Percentiles rank a stretch among this genome's conserved stretches.
phyloP scores from a whole-genome alignment of 2,888 invertebrate species.

The Caenorhabditis japonica region DNA sequence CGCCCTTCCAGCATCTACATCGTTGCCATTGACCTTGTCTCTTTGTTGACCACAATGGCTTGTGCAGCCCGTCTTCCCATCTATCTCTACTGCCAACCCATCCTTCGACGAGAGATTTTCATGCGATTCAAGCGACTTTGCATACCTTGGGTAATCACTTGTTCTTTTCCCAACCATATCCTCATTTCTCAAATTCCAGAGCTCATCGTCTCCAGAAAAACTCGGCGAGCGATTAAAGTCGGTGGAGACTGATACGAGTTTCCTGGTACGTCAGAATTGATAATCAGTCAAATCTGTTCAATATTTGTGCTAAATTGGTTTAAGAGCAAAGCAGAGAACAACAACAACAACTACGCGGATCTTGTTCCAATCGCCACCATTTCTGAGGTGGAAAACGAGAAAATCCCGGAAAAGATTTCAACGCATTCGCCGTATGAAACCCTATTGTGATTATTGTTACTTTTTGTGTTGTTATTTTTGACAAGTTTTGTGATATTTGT shows the following conservation, averaged over 20 bases:
- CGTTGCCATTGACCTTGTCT: conserved; percentile 71
- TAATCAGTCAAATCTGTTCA: too few species aligned
- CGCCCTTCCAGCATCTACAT: conserved; percentile 65
- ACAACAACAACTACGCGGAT: conserved; percentile 6
- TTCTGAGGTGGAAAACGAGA: conserved; percentile 15
- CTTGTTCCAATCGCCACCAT: conserved; percentile 18
- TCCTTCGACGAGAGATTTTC: conserved; percentile 63
- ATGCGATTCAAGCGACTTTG: conserved; percentile 36
- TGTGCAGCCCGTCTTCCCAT: conserved; percentile 75
- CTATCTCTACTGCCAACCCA: conserved; percentile 68
- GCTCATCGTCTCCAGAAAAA: conserved; percentile 29
- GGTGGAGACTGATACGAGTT: conserved; percentile 49
- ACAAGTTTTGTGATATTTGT: not conserved
- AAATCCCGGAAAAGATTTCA: conserved; percentile 7
- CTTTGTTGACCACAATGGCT: conserved; percentile 71
- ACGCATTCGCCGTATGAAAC: conserved; percentile 41
- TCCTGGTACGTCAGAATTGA: conserved; percentile 30
- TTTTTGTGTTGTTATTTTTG: not conserved
- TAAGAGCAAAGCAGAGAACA: conserved; percentile 22
- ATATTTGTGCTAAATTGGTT: too few species aligned
- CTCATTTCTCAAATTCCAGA: conserved; percentile 47
- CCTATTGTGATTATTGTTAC: conserved; percentile 26
- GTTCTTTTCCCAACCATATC: not conserved
- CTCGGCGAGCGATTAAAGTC: conserved; percentile 49
- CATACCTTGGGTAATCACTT: conserved; percentile 21